Evolutionary conservation across 2,797 vertebrate species (phyloP).

Genomic region (Poeciliopsis infans): DNA sequence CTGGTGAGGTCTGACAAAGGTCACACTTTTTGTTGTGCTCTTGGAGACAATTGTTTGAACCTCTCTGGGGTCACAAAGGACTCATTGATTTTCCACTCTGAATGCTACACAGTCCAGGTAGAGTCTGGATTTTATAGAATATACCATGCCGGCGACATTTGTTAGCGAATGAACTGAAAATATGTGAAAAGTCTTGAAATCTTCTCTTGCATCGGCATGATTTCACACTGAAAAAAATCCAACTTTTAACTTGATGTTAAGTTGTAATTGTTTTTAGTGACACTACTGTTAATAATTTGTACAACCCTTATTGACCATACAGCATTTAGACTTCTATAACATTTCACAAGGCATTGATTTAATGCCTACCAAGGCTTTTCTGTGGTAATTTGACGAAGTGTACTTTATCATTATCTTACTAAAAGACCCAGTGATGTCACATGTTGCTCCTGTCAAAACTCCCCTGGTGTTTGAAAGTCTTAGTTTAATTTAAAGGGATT

Average conservation of each 20-base stretch:
- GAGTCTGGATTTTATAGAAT: not conserved
- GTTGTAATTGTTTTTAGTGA: not conserved
- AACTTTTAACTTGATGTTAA: not conserved
- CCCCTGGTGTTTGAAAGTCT: not conserved
- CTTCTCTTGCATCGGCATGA: not conserved
- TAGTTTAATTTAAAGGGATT: not conserved
- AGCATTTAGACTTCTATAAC: not conserved
- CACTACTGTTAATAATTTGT: not conserved
- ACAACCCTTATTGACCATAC: not conserved
- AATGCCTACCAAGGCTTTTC: not conserved
- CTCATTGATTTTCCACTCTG: conserved; percentile 61
- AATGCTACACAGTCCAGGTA: conserved; percentile 1
- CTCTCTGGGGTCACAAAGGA: conserved; percentile 46
- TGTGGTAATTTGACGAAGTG: not conserved
- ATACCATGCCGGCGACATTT: not conserved
- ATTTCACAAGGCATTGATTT: not conserved
- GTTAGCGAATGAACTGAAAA: not conserved
- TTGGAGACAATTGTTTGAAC: conserved; percentile 68
- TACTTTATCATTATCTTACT: not conserved
- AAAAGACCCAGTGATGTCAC: not conserved
- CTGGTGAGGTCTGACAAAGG: conserved; percentile 51
- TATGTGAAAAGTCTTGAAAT: not conserved
- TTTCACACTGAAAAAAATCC: not conserved
- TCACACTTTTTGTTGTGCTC: conserved; percentile 54
- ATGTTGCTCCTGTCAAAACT: not conserved